Percentiles rank a stretch among this genome's conserved stretches.
Evolutionary conservation across 2,797 vertebrate genomes (phyloP).

Genomic region (Capromys pilorides): DNA sequence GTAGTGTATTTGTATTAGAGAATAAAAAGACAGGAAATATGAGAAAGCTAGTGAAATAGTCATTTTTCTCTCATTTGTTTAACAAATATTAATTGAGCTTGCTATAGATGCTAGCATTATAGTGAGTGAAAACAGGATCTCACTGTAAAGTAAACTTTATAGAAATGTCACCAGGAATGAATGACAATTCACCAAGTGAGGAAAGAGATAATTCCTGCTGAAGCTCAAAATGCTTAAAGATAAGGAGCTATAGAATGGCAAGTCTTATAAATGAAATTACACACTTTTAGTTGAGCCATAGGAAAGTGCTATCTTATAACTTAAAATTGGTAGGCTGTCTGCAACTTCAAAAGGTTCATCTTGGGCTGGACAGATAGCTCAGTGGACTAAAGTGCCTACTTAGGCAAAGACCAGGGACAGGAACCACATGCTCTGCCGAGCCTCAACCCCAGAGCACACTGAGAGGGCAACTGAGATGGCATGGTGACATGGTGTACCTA

Average conservation of each 20-base stretch:
- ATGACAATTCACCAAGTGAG: not conserved
- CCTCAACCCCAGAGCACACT: no score
- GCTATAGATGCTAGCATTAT: not conserved
- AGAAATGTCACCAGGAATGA: not conserved
- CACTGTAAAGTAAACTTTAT: not conserved
- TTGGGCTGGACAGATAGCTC: no score
- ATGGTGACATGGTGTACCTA: no score
- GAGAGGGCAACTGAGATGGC: no score
- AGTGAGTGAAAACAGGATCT: not conserved
- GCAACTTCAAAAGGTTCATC: not conserved
- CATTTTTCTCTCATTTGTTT: not conserved
- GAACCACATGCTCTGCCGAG: no score
- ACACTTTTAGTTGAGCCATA: not conserved
- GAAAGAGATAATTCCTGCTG: not conserved
- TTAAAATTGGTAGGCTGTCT: not conserved
- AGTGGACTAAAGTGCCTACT: no score
- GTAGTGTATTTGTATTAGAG: not conserved
- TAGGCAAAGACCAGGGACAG: no score
- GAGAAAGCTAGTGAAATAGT: not conserved
- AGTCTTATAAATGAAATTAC: not conserved
- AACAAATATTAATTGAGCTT: not conserved
- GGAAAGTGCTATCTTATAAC: not conserved
- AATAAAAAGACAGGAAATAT: not conserved
- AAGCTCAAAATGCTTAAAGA: not conserved
- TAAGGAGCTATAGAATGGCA: not conserved